A percentile compares a stretch with the other conserved stretches of the same genome.
These are phyloP conservation scores for Physocephala rufipes DNA, from an alignment of 2,888 invertebrate genomes.

Conservation along the genomic window DNA sequence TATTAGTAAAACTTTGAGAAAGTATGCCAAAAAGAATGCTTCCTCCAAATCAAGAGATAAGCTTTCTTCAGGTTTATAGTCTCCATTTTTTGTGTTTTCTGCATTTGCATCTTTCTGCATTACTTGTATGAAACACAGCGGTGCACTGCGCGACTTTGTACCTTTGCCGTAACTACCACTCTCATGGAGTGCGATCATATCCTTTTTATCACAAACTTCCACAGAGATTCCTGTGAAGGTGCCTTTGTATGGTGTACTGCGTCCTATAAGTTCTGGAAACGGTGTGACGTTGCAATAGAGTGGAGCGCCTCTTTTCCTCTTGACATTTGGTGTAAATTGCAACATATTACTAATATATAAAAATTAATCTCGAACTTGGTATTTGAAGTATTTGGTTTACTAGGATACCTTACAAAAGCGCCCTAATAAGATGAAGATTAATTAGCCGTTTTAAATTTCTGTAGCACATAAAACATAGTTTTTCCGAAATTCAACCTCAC, in stretches of 20 bases:
- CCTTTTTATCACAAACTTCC: constrained; percentile 70
- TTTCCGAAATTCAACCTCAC: too few relatives aligned
- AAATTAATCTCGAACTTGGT: neutral
- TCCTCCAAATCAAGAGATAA: constrained; percentile 79
- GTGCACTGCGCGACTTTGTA: constrained; percentile 68
- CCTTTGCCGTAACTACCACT: constrained; percentile 84
- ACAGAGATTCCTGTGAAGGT: constrained; percentile 76
- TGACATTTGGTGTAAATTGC: constrained; percentile 48
- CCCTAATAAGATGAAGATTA: too few relatives aligned
- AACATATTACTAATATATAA: constrained; percentile 35
- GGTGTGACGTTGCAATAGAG: constrained; percentile 29
- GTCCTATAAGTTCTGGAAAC: constrained; percentile 37
- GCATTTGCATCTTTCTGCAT: too few relatives aligned
- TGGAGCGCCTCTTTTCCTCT: constrained; percentile 45
- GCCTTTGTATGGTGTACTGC: constrained; percentile 69
- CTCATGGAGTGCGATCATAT: constrained; percentile 72
- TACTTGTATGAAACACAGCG: constrained; percentile 42
- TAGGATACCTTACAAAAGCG: too few relatives aligned
- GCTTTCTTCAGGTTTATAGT: constrained; percentile 66
- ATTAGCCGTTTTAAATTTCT: too few relatives aligned
- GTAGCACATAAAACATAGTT: too few relatives aligned
- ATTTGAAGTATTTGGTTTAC: constrained; percentile 11
- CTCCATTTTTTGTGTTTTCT: neutral
- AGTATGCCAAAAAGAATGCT: constrained; percentile 77
- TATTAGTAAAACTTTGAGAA: constrained; percentile 74